Percentiles rank a stretch among this genome's conserved stretches.
Evolutionary conservation across 1,140 invertebrate genomes (phyloP).

Genomic region (Eulimnadia texana): DNA sequence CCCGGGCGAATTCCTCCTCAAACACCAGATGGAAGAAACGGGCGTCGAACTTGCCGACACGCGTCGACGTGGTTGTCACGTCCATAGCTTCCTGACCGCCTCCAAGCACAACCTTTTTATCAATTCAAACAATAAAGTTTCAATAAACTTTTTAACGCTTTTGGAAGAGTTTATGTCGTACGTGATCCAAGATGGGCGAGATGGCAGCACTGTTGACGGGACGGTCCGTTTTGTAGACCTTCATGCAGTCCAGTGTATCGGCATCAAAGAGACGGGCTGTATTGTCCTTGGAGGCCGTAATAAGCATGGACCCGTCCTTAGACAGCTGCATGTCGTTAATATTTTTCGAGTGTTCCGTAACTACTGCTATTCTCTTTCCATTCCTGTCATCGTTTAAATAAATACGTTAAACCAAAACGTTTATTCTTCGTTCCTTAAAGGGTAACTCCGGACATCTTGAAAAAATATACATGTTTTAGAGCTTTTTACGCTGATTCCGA

Average conservation of each 20-base stretch:
- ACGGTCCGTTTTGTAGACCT: conserved; percentile 90
- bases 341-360: conserved; percentile 62
- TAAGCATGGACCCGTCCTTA: conserved; percentile 87
- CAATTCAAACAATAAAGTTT: conserved; percentile 1
- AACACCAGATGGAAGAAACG: conserved; percentile 97
- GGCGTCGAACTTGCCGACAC: conserved; percentile 95
- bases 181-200: conserved; percentile 85
- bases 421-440: background rate
- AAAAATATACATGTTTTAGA: no score
- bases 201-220: conserved; percentile 94
- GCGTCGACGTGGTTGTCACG: conserved; percentile 90
- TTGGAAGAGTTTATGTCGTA: conserved; percentile 29
- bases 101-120: conserved; percentile 63
- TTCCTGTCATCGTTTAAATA: conserved; percentile 37
- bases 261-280: conserved; percentile 89
- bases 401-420: no score
- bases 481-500: no score
- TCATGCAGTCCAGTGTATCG: conserved; percentile 64
- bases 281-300: conserved; percentile 87
- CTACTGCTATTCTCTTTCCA: conserved; percentile 57
- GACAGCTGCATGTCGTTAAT: conserved; percentile 94
- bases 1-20: conserved; percentile 95
- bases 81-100: conserved; percentile 98
- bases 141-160: background rate
- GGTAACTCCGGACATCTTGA: no score